Conservation (phyloP, 2,888 invertebrate genomes). For the Ditula angustiorana region DNA sequence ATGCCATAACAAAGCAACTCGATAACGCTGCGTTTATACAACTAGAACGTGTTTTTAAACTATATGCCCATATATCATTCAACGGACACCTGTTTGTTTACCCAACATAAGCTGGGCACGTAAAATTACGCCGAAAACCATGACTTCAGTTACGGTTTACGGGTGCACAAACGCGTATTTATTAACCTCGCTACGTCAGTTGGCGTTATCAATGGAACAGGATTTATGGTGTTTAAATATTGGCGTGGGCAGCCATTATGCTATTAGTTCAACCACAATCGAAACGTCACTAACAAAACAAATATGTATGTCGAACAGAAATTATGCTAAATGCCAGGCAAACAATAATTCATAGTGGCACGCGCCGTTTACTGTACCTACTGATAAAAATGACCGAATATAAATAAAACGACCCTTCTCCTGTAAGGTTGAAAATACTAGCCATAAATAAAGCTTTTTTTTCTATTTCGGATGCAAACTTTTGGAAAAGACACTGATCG, state of each 20-base stretch:
- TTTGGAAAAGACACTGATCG: no score
- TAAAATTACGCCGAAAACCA: not conserved
- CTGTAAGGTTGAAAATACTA: no score
- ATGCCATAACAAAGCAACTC: no score
- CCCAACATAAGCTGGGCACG: no score
- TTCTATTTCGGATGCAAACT: not conserved
- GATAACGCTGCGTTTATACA: no score
- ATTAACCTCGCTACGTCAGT: constrained; percentile 26
- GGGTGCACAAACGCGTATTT: constrained; percentile 12
- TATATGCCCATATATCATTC: not conserved
- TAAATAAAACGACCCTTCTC: no score
- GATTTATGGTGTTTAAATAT: constrained; percentile 38
- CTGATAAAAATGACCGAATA: not conserved
- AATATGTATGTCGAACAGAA: constrained; percentile 26
- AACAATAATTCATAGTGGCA: constrained; percentile 4
- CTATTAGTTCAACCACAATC: constrained; percentile 21
- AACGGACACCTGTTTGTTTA: no score
- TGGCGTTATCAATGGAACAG: constrained; percentile 26
- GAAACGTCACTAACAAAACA: constrained; percentile 25
- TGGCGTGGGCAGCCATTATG: constrained; percentile 8
- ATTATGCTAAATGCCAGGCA: constrained; percentile 27
- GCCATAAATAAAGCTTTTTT: not conserved
- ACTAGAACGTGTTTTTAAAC: no score
- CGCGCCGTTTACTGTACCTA: constrained; percentile 14
- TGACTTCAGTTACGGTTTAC: not conserved